These are phyloP conservation scores for Drepana arcuata DNA, from an alignment of 1,140 invertebrate species.

Conservation along the genomic window DNA sequence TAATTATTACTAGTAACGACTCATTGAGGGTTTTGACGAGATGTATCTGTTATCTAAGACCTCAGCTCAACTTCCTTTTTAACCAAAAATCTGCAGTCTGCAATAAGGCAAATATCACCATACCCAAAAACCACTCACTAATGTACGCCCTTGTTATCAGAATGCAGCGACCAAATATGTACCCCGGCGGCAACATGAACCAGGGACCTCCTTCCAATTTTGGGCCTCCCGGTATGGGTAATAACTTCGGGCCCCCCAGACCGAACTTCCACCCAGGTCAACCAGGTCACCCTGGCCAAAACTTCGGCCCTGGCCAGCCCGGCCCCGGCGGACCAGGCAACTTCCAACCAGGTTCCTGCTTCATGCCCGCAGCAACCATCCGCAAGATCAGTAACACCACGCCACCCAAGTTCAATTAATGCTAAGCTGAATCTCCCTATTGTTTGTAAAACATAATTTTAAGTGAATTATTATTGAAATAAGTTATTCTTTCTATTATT, in stretches of 20 bases:
- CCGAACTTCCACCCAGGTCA: background rate
- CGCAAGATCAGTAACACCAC: conserved; percentile 24
- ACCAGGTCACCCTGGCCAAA: background rate
- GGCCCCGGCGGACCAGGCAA: conserved; percentile 2
- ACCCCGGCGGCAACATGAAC: conserved; percentile 7
- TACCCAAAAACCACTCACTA: conserved; percentile 39
- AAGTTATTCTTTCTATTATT: no score
- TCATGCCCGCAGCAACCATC: conserved; percentile 24
- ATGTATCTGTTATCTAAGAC: no score
- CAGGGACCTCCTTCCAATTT: conserved; percentile 5
- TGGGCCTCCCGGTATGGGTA: conserved; percentile 7
- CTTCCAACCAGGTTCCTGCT: conserved; percentile 10
- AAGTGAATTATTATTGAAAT: no score
- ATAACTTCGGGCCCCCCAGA: background rate
- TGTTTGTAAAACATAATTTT: background rate
- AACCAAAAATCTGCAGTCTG: conserved; percentile 38
- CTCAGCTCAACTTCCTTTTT: no score
- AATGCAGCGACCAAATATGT: conserved; percentile 21
- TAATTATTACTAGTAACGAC: no score
- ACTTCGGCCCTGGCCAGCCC: conserved; percentile 3
- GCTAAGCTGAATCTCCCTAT: background rate
- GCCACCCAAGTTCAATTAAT: conserved; percentile 8
- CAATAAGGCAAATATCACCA: conserved; percentile 42
- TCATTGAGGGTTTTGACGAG: no score
- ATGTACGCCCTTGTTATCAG: no score